Evolutionary conservation across 2,113 vertebrate genomes (phyloP), one percentile per base, ranked within the genome.

Genomic region (Hemibagrus wyckioides): DNA sequence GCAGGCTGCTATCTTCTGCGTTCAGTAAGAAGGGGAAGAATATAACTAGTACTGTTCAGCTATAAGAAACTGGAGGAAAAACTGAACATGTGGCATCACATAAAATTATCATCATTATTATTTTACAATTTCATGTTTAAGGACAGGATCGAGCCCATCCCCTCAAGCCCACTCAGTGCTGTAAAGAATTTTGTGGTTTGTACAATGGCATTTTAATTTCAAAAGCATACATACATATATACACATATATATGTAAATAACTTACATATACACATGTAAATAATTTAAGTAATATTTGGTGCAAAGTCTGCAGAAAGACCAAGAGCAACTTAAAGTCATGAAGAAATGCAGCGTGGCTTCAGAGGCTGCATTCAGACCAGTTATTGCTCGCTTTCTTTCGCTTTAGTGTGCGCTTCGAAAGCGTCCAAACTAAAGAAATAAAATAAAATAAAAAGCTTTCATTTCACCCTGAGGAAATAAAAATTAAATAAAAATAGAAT

Each of bases 331-430:
- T 56, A 39, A 65, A 91, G 91, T 90, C 88, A 52, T 84, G 83
- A 92, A 25, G 89, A 94, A 90, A 93, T 75, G 80, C 54, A 82
- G 75, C 71, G 84, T 25, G 90, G 89, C 87, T 86, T 54, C 82
- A 2, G 75, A 86, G 81, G 65, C 87, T 89, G 89, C 59, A 83
- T 89, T 90, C 73, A 75, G 90, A 93, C 91, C 88, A 85, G 89
- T 95, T 95, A 95, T 95, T 95, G 94, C 94, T 95, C 86, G 89
- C 91, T 92, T 92, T 83, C 84, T 89, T 89, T 80, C 85, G 65
- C 75, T 30, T 79, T 89, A 81, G 89, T 85, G 86, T 88, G 52
- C 84, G 13, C 41, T 85, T 90, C 84, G 92, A 94, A 94, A 94
- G 92, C 92, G 83, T 91, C 57, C 21, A 11, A 90, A 91, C 89